These are phyloP conservation scores for Listrodromus nycthemerus DNA, from an alignment of 2,888 invertebrate species.

Conservation along the genomic window DNA sequence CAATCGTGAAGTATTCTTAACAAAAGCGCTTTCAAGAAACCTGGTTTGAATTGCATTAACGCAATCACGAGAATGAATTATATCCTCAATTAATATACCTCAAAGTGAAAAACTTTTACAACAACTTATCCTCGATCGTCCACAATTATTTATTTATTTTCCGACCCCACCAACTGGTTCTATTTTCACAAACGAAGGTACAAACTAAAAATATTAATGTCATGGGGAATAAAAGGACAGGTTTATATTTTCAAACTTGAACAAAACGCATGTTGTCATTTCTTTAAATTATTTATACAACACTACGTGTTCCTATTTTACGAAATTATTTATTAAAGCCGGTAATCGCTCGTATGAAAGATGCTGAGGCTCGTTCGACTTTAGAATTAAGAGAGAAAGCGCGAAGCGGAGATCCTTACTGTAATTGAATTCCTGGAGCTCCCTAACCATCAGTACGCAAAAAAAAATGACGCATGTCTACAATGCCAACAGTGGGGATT, in stretches of 20 bases:
- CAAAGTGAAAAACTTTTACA: neutral
- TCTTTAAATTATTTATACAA: too few relatives aligned
- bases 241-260: too few relatives aligned
- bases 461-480: conserved; percentile 44
- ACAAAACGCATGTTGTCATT: too few relatives aligned
- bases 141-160: too few relatives aligned
- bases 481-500: conserved; percentile 25
- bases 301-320: too few relatives aligned
- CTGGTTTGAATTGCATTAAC: neutral
- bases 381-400: neutral
- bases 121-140: too few relatives aligned
- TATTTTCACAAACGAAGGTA: too few relatives aligned
- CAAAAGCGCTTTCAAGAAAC: neutral
- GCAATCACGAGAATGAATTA: too few relatives aligned
- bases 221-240: too few relatives aligned
- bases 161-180: too few relatives aligned
- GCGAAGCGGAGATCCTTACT: neutral
- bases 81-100: neutral
- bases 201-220: too few relatives aligned
- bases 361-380: neutral
- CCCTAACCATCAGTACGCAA: neutral
- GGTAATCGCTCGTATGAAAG: neutral
- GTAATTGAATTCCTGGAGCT: conserved; percentile 10
- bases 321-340: too few relatives aligned
- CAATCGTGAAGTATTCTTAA: neutral